A percentile compares a stretch with the other conserved stretches of the same genome.
These are phyloP conservation scores for Platysteira castanea DNA, from an alignment of 2,113 vertebrate genomes.

Conservation along the genomic window DNA sequence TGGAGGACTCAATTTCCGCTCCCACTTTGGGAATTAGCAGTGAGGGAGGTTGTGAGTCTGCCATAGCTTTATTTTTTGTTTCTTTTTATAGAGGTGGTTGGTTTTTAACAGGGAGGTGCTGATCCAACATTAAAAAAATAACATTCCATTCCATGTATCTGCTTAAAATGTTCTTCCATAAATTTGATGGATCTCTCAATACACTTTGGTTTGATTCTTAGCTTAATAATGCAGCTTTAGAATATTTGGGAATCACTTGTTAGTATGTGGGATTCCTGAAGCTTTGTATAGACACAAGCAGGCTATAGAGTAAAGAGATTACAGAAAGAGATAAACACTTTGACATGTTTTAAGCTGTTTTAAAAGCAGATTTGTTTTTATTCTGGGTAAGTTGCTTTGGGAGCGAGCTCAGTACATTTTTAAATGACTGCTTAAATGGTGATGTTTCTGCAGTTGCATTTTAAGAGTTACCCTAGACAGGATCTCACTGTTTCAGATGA, in stretches of 20 bases:
- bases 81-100: neutral
- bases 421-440: neutral
- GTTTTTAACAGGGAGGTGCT: neutral
- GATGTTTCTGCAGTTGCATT: neutral
- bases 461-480: neutral
- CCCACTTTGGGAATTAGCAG: neutral
- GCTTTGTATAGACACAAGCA: neutral
- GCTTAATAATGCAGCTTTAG: neutral
- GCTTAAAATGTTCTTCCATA: neutral
- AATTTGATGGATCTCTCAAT: neutral
- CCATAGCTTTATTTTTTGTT: neutral
- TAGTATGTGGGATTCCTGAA: neutral
- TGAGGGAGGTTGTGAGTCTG: neutral
- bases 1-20: neutral
- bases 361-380: slow-evolving; percentile 49
- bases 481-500: neutral
- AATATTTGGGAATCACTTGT: neutral
- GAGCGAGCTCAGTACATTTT: neutral
- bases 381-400: slow-evolving; percentile 32
- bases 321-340: slow-evolving; percentile 31
- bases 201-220: neutral
- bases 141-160: accelerated
- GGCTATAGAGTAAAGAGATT: neutral
- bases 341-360: slow-evolving; percentile 20
- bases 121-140: neutral